phyloP scores from a whole-genome alignment of 2,113 vertebrate genomes.

The Empidonax alnorum region DNA sequence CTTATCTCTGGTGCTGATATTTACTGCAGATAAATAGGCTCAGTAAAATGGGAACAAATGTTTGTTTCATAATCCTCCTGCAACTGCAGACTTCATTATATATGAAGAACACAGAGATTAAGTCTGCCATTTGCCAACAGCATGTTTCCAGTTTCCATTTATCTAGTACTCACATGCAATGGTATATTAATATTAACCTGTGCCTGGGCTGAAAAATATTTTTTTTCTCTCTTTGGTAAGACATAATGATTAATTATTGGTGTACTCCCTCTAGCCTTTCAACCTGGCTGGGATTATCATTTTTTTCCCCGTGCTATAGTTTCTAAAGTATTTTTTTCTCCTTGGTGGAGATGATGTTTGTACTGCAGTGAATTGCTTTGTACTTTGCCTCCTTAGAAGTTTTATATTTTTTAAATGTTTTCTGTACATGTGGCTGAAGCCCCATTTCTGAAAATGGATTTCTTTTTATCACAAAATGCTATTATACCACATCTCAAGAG shows the following conservation, averaged over 20 bases:
- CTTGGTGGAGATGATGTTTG: not conserved
- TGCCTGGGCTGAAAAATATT: not conserved
- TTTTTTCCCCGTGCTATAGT: not conserved
- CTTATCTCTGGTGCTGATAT: conserved; percentile 23
- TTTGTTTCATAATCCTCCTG: conserved; percentile 14
- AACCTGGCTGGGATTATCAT: not conserved
- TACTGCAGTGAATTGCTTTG: not conserved
- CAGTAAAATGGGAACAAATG: conserved; percentile 22
- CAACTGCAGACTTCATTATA: conserved; percentile 18
- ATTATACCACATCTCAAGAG: conserved; percentile 29
- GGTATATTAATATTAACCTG: not conserved
- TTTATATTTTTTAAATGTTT: not conserved
- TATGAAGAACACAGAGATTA: not conserved
- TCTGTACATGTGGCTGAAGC: not conserved
- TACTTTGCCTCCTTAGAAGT: not conserved
- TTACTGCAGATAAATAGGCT: conserved; percentile 30
- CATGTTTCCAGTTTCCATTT: not conserved
- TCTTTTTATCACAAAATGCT: not conserved
- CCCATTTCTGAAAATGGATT: not conserved
- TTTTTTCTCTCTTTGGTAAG: not conserved
- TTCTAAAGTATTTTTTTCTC: not conserved
- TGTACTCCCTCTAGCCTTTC: not conserved
- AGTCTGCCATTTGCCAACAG: not conserved
- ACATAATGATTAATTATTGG: not conserved
- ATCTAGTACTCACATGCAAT: not conserved